Evolutionary conservation across 2,888 invertebrate species (phyloP).

Genomic region (Cheilosia impressa): DNA sequence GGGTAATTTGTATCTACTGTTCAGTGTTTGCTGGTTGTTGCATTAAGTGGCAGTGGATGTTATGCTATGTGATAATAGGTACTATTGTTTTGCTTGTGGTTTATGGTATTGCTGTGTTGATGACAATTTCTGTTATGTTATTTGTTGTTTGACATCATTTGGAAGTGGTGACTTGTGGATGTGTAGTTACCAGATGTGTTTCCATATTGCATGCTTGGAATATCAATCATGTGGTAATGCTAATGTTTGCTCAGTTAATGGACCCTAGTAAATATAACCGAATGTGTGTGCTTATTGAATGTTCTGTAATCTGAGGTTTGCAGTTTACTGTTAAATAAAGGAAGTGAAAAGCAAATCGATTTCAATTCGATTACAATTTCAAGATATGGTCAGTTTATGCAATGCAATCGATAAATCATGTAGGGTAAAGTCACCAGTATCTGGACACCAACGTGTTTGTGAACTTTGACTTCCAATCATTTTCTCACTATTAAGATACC

Average conservation of each 20-base stretch:
- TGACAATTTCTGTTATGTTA: conserved; percentile 20
- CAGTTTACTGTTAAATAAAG: too few relatives aligned
- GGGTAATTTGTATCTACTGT: conserved; percentile 23
- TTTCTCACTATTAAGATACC: too few relatives aligned
- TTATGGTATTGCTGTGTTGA: conserved; percentile 1
- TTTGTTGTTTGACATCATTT: conserved; percentile 15
- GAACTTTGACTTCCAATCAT: too few relatives aligned
- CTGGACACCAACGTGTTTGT: too few relatives aligned
- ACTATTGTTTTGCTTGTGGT: conserved; percentile 22
- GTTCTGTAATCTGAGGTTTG: too few relatives aligned
- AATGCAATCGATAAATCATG: too few relatives aligned
- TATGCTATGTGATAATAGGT: conserved; percentile 27
- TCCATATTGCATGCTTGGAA: not conserved
- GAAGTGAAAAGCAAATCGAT: too few relatives aligned
- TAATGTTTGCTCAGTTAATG: not conserved
- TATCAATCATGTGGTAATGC: not conserved
- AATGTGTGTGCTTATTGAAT: not conserved
- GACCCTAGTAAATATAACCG: too few relatives aligned
- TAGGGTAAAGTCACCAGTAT: too few relatives aligned
- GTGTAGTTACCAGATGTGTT: conserved; percentile 25
- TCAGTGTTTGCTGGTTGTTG: conserved; percentile 13
- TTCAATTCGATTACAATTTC: too few relatives aligned
- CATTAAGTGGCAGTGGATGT: conserved; percentile 11
- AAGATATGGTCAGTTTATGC: too few relatives aligned
- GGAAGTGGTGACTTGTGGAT: not conserved